Base-by-base conservation (phyloP, 2,888 invertebrate species). In the Micoletzkya japonica region DNA sequence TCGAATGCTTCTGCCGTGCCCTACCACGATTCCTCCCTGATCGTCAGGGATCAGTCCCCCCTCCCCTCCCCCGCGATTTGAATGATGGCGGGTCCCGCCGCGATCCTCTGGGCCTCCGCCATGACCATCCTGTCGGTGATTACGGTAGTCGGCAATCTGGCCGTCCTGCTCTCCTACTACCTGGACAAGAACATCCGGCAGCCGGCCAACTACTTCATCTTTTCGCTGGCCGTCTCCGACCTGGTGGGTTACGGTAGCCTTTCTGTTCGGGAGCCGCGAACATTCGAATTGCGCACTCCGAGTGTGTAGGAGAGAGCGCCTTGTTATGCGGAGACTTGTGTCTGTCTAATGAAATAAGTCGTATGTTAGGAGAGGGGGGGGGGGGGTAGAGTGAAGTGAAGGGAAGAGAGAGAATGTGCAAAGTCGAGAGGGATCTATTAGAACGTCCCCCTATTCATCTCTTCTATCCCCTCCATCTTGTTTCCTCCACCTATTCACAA, bases 191-290 rank as follows among this genome's bases (percentile, higher is more conserved):
- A 81, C 74, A 89, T 90, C 76, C 88, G 98, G 70, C 96, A 97
- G 86, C 97, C 98, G 36, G 95, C 95, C 87, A 98, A 98, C 89
- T 98, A 97, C 89, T 98, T 97, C 89, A 96, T 98, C 77, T 96
- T 96, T 10, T 97, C 97, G 0, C 89, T 98, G 75, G 98, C 98
- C 59, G 93, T 95, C 89, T 97, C 78, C 95, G 85, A 85, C 74
- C 74, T 85, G 78, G 84, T 84, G 64, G 30, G 24, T 24, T 63
- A 50, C 52, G 24, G 63, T 50, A 34, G 7, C 24, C 36, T 32
- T 49, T 7, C 36, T 30, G 61, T 26, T 60, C 44, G 60, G 2
- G 39, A 44, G 30, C 44, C 17, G 58, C 7, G 39, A 37, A 4
- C 44, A 24, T 20, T 28, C 44, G 28, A 26, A 2, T 17, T 7